These are phyloP conservation scores for Galerucella nymphaeae DNA, from an alignment of 2,888 invertebrate genomes.

Conservation along the genomic window DNA sequence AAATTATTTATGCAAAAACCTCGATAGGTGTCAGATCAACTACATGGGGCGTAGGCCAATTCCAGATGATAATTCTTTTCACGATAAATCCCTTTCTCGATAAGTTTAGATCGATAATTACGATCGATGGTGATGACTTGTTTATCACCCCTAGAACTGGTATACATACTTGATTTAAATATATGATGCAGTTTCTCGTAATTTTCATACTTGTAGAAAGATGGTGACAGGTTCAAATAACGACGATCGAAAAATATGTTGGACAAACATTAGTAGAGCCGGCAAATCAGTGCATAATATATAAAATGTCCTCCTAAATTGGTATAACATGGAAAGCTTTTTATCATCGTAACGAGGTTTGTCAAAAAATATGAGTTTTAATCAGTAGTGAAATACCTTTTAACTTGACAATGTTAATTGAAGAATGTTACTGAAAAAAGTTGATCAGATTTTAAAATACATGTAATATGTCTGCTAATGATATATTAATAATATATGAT, in stretches of 20 bases:
- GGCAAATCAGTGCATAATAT: background rate
- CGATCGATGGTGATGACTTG: constrained; percentile 51
- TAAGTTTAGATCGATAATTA: constrained; percentile 51
- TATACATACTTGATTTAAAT: constrained; percentile 49
- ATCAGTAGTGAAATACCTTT: too few species aligned
- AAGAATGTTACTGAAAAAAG: too few species aligned
- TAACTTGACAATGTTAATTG: too few species aligned
- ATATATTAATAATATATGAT: too few species aligned
- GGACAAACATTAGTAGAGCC: background rate
- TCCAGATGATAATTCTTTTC: constrained; percentile 25
- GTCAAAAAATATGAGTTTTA: too few species aligned
- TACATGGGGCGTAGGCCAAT: constrained; percentile 31
- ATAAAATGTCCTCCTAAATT: too few species aligned
- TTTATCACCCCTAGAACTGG: constrained; percentile 52
- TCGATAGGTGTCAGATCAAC: constrained; percentile 28
- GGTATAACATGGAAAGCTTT: too few species aligned
- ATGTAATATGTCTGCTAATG: too few species aligned
- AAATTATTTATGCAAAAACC: constrained; percentile 24
- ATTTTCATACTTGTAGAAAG: constrained; percentile 38
- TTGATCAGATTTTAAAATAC: too few species aligned
- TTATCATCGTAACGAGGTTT: too few species aligned
- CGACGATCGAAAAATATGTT: background rate
- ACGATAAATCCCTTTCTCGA: constrained; percentile 28
- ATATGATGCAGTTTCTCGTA: constrained; percentile 50
- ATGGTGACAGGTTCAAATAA: background rate